A percentile compares a stretch with the other conserved stretches of the same genome.
Evolutionary conservation across 1,140 invertebrate species (phyloP).

Genomic region (Drepana arcuata): DNA sequence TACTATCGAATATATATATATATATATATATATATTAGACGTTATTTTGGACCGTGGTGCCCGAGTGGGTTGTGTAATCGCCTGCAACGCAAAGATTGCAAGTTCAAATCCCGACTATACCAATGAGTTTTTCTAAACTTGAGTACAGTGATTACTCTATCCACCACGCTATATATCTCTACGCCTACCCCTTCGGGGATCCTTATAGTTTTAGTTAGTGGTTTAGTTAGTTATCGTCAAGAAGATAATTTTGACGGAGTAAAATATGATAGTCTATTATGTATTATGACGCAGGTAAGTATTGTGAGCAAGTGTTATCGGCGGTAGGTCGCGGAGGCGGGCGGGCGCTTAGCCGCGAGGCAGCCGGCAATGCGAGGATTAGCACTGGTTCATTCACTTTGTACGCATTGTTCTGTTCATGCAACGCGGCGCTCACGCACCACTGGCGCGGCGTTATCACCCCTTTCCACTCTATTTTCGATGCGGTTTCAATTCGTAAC

Average conservation of each 20-base stretch:
- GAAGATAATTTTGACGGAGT: too few species aligned
- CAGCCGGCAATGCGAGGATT: slow-evolving; percentile 46
- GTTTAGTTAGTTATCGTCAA: too few species aligned
- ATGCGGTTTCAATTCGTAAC: slow-evolving; percentile 53
- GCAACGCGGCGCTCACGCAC: slow-evolving; percentile 41
- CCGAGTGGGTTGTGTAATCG: too few species aligned
- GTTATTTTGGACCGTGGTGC: neutral
- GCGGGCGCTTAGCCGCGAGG: slow-evolving; percentile 2
- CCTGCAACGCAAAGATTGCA: too few species aligned
- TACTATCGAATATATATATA: neutral
- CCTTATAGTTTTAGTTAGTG: too few species aligned
- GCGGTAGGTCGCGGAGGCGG: slow-evolving; percentile 20
- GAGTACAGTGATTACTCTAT: too few species aligned
- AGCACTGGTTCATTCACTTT: slow-evolving; percentile 40
- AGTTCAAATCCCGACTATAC: too few species aligned
- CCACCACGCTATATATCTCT: too few species aligned
- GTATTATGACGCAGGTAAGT: too few species aligned
- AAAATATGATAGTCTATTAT: too few species aligned
- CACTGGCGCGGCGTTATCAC: slow-evolving; percentile 33
- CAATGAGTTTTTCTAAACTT: too few species aligned
- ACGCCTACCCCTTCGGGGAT: too few species aligned
- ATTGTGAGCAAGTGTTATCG: slow-evolving; percentile 22
- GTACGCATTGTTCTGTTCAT: slow-evolving; percentile 35
- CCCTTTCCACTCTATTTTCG: slow-evolving; percentile 49
- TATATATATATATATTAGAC: neutral